Percentiles rank a stretch among this genome's conserved stretches.
Conservation (phyloP, 2,113 vertebrate species). For the Mungos mungo region DNA sequence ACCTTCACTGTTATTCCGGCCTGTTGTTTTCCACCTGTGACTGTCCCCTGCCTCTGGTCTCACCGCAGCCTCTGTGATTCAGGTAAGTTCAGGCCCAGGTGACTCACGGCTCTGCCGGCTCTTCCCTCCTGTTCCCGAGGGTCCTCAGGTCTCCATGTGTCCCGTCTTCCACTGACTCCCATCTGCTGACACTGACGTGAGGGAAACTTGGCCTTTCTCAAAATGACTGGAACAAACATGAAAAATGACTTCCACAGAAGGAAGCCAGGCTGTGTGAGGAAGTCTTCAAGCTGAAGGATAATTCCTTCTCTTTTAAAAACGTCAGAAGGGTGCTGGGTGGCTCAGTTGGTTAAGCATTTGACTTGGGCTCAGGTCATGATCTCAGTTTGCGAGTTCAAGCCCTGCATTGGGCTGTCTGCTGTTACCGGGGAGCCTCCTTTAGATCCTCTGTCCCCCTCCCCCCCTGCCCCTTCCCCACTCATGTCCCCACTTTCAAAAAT, state of each 20-base stretch:
- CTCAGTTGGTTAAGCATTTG: no score
- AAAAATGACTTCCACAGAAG: not conserved
- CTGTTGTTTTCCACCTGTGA: rapidly evolving
- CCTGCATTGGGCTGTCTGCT: no score
- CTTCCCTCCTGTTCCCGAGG: not conserved
- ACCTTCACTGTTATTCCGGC: not conserved
- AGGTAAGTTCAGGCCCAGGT: not conserved
- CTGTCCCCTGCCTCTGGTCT: not conserved
- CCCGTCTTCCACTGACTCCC: not conserved
- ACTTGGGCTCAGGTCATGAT: no score
- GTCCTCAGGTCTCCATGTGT: not conserved
- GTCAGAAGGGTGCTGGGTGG: no score
- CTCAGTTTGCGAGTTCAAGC: no score
- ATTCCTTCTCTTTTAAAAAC: not conserved
- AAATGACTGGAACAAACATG: not conserved
- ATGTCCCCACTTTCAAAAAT: no score
- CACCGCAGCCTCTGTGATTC: not conserved
- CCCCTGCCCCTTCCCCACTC: no score
- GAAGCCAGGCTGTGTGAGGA: not conserved
- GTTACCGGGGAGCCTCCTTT: no score
- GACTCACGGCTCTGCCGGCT: not conserved
- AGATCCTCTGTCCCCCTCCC: no score
- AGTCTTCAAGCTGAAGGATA: not conserved
- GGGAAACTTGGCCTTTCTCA: not conserved
- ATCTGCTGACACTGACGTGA: not conserved